phyloP scores from a whole-genome alignment of 2,113 vertebrate genomes.

The Trogon melanurus region DNA sequence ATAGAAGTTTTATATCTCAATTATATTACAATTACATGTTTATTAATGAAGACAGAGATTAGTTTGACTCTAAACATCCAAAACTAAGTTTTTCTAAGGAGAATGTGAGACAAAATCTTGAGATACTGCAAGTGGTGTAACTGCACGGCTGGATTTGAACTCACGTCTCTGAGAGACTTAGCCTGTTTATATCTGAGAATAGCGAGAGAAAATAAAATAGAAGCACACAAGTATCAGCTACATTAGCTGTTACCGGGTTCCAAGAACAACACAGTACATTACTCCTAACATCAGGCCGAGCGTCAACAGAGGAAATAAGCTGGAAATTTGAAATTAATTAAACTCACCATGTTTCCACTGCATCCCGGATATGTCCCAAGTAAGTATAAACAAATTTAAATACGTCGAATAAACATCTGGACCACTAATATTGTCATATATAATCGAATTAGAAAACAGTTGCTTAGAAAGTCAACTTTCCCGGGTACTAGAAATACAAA shows the following conservation, averaged over 20 bases:
- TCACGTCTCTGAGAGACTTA: background rate
- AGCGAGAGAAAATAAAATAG: background rate
- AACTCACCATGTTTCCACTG: conserved; percentile 18
- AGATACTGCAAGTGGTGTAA: background rate
- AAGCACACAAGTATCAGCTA: background rate
- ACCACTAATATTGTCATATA: background rate
- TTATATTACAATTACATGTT: background rate
- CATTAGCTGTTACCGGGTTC: background rate
- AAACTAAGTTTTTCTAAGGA: background rate
- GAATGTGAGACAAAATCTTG: background rate
- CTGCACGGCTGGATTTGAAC: background rate
- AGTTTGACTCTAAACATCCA: background rate
- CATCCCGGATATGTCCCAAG: conserved; percentile 32
- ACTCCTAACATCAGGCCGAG: background rate
- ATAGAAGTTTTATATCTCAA: background rate
- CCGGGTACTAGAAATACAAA: conserved; percentile 7
- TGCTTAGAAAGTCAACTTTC: background rate
- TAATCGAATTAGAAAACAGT: conserved; percentile 12
- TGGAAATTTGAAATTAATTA: conserved; percentile 56
- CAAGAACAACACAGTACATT: conserved; percentile 1
- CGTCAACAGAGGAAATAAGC: background rate
- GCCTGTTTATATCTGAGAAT: background rate
- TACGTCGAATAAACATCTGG: background rate
- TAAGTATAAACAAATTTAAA: conserved; percentile 59
- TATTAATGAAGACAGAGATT: conserved; percentile 4